Conservation (phyloP, 2,888 invertebrate genomes). For the Drosophila affinis region DNA sequence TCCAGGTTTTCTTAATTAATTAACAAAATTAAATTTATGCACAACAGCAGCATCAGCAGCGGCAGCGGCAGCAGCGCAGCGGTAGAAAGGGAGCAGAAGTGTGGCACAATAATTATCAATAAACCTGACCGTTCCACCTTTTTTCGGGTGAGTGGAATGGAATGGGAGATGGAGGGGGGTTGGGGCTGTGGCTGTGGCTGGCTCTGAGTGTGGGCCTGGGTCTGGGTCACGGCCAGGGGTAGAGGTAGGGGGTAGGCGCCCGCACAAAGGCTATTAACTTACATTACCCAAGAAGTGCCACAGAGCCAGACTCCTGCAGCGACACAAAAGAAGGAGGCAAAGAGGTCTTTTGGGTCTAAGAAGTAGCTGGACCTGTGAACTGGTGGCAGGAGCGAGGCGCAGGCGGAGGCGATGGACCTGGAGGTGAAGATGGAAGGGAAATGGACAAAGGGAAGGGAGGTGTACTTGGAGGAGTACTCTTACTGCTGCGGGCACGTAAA, state of each 20-base stretch:
- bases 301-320: conserved; percentile 11
- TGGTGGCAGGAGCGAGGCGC: background rate
- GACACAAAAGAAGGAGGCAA: conserved; percentile 10
- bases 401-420: too few species aligned
- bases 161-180: background rate
- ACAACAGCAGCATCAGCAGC: conserved; percentile 40
- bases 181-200: too few species aligned
- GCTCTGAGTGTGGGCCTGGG: background rate
- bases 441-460: background rate
- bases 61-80: conserved; percentile 45
- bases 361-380: background rate
- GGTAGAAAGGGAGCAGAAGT: conserved; percentile 51
- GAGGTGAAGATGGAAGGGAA: background rate
- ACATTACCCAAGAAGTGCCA: conserved; percentile 68
- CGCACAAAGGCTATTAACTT: conserved; percentile 75
- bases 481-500: conserved; percentile 67
- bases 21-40: conserved; percentile 78
- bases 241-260: conserved; percentile 5
- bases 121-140: conserved; percentile 57
- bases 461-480: background rate
- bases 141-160: conserved; percentile 4
- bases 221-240: conserved; percentile 16
- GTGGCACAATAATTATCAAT: conserved; percentile 78
- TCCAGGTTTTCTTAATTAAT: conserved; percentile 73
- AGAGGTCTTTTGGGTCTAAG: background rate